phyloP scores from a whole-genome alignment of 1,140 invertebrate species.

The Euura saliciscinereae region DNA sequence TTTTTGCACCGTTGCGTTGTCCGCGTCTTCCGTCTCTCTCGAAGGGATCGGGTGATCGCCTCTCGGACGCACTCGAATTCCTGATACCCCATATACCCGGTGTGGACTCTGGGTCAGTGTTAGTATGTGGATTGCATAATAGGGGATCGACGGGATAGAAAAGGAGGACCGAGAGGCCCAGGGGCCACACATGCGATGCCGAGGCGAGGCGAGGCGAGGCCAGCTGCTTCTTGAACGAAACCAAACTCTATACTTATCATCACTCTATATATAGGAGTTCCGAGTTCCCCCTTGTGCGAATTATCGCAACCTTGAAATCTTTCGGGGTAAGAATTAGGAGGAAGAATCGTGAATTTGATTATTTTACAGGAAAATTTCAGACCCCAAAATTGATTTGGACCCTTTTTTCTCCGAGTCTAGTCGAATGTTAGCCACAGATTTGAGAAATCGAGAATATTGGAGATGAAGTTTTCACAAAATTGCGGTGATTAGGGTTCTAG shows the following conservation, averaged over 20 bases:
- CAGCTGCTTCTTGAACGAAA: not conserved
- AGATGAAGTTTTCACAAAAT: too few relatives aligned
- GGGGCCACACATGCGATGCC: not conserved
- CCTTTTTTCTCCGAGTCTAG: too few relatives aligned
- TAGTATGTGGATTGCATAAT: not conserved
- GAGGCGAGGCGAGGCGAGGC: not conserved
- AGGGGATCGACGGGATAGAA: not conserved
- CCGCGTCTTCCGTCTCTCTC: too few relatives aligned
- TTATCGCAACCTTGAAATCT: slow-evolving; percentile 5
- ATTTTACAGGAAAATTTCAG: too few relatives aligned
- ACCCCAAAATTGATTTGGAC: too few relatives aligned
- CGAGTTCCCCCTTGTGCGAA: not conserved
- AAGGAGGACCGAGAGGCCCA: not conserved
- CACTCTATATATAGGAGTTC: not conserved
- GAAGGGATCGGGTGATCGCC: not conserved
- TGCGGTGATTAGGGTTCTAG: too few relatives aligned
- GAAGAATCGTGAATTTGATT: too few relatives aligned
- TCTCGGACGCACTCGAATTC: not conserved
- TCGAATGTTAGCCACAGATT: too few relatives aligned
- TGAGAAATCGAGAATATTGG: too few relatives aligned
- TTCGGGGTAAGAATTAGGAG: not conserved
- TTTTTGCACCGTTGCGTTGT: too few relatives aligned
- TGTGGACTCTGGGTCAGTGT: not conserved
- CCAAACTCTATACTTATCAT: too few relatives aligned
- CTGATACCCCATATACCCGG: not conserved